Evolutionary conservation across 2,113 vertebrate species (phyloP).

Genomic region (Phoenicopterus ruber): DNA sequence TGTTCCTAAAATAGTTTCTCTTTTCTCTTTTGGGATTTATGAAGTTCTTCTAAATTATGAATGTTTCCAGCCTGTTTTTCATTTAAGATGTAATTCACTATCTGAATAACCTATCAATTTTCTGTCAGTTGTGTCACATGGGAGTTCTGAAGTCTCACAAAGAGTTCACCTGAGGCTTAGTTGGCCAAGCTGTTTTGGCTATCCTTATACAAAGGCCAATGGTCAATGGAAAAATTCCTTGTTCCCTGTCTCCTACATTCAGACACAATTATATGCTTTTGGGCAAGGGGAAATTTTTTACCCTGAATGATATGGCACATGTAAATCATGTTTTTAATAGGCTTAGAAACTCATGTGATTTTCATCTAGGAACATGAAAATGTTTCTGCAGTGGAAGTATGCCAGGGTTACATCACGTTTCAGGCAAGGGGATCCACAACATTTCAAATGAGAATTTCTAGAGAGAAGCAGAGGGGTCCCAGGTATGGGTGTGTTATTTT

Average conservation of each 20-base stretch:
- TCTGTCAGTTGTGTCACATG: background rate
- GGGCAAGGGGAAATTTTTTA: background rate
- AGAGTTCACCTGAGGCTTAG: background rate
- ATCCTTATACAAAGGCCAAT: background rate
- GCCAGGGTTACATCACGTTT: background rate
- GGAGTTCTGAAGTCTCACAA: background rate
- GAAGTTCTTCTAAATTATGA: background rate
- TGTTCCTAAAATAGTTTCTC: background rate
- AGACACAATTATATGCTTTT: background rate
- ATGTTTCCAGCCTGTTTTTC: background rate
- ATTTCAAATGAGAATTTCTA: background rate
- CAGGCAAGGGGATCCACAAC: background rate
- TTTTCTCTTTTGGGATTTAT: background rate
- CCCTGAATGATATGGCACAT: background rate
- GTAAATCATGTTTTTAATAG: background rate
- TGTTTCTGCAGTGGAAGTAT: background rate
- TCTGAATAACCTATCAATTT: background rate
- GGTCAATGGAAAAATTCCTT: background rate
- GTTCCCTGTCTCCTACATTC: background rate
- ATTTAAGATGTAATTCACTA: background rate
- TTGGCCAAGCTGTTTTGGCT: background rate
- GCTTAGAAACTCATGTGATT: background rate
- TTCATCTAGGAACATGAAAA: background rate
- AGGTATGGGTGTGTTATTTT: background rate
- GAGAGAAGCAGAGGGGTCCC: background rate